Conservation (phyloP, 2,797 vertebrate genomes). For the Muscicapa striata region DNA sequence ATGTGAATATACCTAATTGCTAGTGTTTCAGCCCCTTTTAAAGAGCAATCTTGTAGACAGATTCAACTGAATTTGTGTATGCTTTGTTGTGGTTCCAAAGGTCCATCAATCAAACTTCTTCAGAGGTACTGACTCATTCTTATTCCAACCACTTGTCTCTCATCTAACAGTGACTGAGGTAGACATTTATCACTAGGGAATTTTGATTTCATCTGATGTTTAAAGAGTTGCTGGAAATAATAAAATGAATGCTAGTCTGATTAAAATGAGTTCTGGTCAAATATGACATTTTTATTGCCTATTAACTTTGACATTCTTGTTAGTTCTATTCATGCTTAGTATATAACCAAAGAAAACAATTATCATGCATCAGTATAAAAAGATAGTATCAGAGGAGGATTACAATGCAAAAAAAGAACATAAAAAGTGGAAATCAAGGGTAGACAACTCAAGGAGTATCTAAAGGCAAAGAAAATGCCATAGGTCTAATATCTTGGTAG, state of each 20-base stretch:
- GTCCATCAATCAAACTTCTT: background rate
- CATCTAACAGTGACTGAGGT: background rate
- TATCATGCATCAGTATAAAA: background rate
- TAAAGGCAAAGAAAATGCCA: background rate
- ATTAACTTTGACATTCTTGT: background rate
- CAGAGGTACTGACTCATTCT: background rate
- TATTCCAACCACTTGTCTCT: background rate
- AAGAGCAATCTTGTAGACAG: background rate
- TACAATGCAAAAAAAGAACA: background rate
- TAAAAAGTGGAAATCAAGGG: background rate
- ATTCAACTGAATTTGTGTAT: background rate
- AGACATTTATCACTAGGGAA: background rate
- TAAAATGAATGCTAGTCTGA: constrained; percentile 13
- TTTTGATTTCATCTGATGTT: constrained; percentile 9
- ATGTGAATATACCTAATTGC: background rate
- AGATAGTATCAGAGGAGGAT: background rate
- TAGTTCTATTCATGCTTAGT: background rate
- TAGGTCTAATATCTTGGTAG: background rate
- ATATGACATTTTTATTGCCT: background rate
- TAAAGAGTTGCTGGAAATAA: constrained; percentile 19
- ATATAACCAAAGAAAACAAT: background rate
- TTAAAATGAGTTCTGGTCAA: constrained; percentile 29
- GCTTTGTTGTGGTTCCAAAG: background rate
- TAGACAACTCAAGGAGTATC: background rate
- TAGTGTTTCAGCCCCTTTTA: background rate